Evolutionary conservation across 2,797 vertebrate species (phyloP), one percentile per base, ranked within the genome.

Genomic region (Hozukius guyotensis): DNA sequence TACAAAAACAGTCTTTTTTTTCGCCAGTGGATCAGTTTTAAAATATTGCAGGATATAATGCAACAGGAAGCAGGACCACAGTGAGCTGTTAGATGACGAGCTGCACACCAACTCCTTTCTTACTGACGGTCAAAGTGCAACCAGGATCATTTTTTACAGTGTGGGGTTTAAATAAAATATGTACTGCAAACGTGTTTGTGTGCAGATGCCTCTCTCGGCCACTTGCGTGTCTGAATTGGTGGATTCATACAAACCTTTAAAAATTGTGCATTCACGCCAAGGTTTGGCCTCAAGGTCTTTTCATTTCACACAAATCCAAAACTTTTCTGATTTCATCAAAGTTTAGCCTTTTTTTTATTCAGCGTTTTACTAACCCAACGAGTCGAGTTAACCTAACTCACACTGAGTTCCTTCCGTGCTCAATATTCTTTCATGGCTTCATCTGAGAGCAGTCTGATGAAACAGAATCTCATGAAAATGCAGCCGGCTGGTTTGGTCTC

Each of bases 401-500:
- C 12, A n/a, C 10, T 34, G 65, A 74, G 27, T 22, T 56, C 27
- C 29, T 20, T 31, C 29, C 18, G 36, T 31, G 36, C 24, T 69
- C 27, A 63, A 34, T 52, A 65, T 77, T 75, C 76, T 53, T 31
- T 77, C 46, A 38, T 49, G 32, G 27, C 34, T 46, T 65, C 38
- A 56, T 78, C 24, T 67, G 27, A 74, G 56, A 63, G 32, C n/a
- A 38, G 20, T 34, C 20, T 52, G 57, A 80, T 80, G 24, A 80
- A 87, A 71, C 36, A 76, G 34, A 70, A 75, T 57, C 31, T 75
- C 22, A 34, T 66, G 61, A 78, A 70, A 69, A 52, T 59, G n/a
- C 29, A 68, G 49, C 38, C 16, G 2, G n/a, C 4, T 53, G 22
- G 7, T 64, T 81, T 61, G 38, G 22, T 24, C 55, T 53, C 55